Evolutionary conservation across 2,113 vertebrate species (phyloP).

Genomic region (Platysteira castanea): DNA sequence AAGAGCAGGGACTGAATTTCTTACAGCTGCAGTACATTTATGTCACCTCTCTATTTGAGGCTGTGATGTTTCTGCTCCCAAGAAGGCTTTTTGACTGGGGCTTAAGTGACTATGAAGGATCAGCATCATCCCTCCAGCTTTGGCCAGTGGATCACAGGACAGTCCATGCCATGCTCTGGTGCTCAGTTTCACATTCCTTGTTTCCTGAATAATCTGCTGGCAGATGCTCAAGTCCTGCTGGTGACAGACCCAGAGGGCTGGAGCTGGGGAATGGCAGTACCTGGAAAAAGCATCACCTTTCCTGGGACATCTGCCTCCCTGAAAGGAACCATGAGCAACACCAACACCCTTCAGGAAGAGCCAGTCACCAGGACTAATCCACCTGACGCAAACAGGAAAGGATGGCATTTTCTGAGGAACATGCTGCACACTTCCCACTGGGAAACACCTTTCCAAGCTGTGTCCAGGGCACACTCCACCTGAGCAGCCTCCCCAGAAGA

Average conservation of each 20-base stretch:
- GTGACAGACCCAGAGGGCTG: neutral
- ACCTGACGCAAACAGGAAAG: neutral
- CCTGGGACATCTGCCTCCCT: neutral
- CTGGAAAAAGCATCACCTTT: neutral
- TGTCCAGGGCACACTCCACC: neutral
- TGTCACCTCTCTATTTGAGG: neutral
- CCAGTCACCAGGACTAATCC: neutral
- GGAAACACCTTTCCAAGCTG: neutral
- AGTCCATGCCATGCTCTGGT: neutral
- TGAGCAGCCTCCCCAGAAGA: neutral
- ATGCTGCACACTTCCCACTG: neutral
- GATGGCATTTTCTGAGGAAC: neutral
- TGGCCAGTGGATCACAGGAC: neutral
- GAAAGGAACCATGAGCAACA: neutral
- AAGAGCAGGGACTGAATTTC: neutral
- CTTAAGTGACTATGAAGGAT: neutral
- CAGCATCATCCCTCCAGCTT: neutral
- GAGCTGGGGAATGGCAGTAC: neutral
- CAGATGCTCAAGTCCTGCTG: neutral
- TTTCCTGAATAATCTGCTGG: neutral
- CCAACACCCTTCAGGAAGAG: neutral
- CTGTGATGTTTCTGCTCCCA: neutral
- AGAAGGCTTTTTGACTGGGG: neutral
- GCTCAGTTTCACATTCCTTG: neutral
- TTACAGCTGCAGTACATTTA: neutral